phyloP scores from a whole-genome alignment of 2,888 invertebrate genomes.

The Mylabris sibirica region DNA sequence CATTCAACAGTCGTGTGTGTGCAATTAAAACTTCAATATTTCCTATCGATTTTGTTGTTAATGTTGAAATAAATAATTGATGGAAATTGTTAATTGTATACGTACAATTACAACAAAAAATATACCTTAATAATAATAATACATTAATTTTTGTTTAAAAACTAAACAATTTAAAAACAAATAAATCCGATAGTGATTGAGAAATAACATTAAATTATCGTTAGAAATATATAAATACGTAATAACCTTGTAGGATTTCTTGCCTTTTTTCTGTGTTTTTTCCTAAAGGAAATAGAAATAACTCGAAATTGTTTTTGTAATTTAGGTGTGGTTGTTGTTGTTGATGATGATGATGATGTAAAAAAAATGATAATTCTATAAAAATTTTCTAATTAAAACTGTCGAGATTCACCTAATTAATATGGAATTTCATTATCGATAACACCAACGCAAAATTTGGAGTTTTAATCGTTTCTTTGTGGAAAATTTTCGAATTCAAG shows the following conservation, averaged over 20 bases:
- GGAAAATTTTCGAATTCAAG: too few species aligned
- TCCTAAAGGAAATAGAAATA: neutral
- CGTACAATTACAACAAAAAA: too few species aligned
- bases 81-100: neutral
- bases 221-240: neutral
- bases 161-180: neutral
- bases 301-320: neutral
- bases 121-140: too few species aligned
- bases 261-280: neutral
- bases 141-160: neutral
- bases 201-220: slow-evolving; percentile 5
- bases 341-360: too few species aligned
- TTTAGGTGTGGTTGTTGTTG: neutral
- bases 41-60: neutral
- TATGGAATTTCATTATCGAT: too few species aligned
- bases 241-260: neutral
- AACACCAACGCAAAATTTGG: too few species aligned
- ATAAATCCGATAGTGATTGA: neutral
- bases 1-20: neutral
- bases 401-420: too few species aligned
- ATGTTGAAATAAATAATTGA: neutral
- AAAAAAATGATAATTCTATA: neutral
- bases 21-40: neutral
- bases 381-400: neutral
- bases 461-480: too few species aligned